Conservation (phyloP, 2,888 invertebrate species). For the Neoascia interrupta region DNA sequence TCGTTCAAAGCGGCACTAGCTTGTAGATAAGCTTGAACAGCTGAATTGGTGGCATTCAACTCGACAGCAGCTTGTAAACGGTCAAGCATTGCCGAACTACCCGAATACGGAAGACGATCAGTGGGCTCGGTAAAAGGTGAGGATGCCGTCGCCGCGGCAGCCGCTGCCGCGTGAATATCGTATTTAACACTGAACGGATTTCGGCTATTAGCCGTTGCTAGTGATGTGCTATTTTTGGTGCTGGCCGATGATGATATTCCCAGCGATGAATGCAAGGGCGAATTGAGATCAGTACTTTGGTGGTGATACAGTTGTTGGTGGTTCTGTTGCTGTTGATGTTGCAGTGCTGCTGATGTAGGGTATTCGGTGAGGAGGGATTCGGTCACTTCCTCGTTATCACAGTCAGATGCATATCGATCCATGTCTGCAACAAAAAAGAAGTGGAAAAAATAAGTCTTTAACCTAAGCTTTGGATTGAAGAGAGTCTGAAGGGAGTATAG, state of each 20-base stretch:
- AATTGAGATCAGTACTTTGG: slow-evolving; percentile 71
- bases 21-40: slow-evolving; percentile 58
- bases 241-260: slow-evolving; percentile 65
- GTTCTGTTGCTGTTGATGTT: slow-evolving; percentile 72
- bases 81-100: slow-evolving; percentile 74
- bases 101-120: slow-evolving; percentile 74
- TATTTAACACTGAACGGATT: slow-evolving; percentile 78
- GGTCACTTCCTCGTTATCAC: slow-evolving; percentile 84
- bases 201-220: slow-evolving; percentile 74
- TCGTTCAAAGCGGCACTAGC: slow-evolving; percentile 66
- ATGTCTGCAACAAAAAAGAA: slow-evolving; percentile 81
- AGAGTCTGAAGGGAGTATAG: too few species aligned
- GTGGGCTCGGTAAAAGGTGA: slow-evolving; percentile 71
- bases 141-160: too few species aligned
- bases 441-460: too few species aligned
- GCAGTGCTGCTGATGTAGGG: slow-evolving; percentile 77
- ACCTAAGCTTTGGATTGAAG: too few species aligned
- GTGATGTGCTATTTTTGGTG: slow-evolving; percentile 72
- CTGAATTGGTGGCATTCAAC: slow-evolving; percentile 58
- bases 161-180: slow-evolving; percentile 72
- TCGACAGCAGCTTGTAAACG: slow-evolving; percentile 72
- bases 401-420: slow-evolving; percentile 87
- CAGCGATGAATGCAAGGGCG: slow-evolving; percentile 72
- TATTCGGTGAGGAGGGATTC: slow-evolving; percentile 76
- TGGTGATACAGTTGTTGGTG: slow-evolving; percentile 55